Conservation (phyloP, 1,140 invertebrate genomes). For the Pachypeltis micranthus region DNA sequence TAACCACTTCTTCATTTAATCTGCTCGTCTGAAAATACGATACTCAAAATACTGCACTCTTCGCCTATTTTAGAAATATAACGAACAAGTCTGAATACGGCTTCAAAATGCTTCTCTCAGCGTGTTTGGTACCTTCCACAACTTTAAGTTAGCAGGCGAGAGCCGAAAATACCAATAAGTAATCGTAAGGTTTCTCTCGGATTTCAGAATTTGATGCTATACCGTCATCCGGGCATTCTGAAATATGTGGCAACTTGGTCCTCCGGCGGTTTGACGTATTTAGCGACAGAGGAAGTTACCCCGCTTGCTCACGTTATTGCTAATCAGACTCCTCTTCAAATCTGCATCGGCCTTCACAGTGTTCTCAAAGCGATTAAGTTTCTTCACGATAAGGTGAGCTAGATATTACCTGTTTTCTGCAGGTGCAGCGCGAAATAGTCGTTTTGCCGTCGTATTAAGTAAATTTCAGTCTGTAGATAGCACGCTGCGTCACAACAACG, state of each 20-base stretch:
- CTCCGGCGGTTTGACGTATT: constrained; percentile 49
- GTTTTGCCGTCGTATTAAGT: no score
- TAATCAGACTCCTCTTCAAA: constrained; percentile 54
- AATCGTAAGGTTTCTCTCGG: no score
- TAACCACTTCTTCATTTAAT: no score
- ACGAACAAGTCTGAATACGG: no score
- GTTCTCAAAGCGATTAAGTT: constrained; percentile 64
- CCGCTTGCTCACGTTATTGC: constrained; percentile 51
- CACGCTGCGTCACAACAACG: no score
- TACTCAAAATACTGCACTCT: no score
- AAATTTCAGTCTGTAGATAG: no score
- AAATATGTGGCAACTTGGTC: constrained; percentile 68
- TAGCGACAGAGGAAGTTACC: constrained; percentile 62
- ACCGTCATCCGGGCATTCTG: constrained; percentile 68
- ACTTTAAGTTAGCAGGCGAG: not conserved
- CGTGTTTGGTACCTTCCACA: not conserved
- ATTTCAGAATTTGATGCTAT: constrained; percentile 64
- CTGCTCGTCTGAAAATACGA: no score
- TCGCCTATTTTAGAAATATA: no score
- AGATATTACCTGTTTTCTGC: constrained; percentile 13
- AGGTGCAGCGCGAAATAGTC: no score
- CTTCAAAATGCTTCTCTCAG: no score
- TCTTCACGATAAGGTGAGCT: constrained; percentile 53
- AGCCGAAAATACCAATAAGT: not conserved
- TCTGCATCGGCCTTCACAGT: constrained; percentile 64